Conservation (phyloP, 2,797 vertebrate genomes). For the Anableps anableps region DNA sequence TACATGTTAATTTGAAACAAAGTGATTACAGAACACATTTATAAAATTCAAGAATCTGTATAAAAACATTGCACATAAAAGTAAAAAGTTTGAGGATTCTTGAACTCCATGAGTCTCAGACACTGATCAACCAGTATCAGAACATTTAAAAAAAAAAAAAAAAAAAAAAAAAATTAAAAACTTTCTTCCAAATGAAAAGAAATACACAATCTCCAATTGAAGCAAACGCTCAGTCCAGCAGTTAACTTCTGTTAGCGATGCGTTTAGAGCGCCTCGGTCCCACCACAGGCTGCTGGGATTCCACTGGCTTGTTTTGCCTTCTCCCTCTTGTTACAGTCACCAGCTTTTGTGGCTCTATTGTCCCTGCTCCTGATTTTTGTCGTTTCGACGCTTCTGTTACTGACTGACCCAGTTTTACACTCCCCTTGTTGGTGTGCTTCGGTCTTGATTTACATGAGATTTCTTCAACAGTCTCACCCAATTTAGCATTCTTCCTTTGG, state of each 20-base stretch:
- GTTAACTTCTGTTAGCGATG: conserved; percentile 57
- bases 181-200: neutral
- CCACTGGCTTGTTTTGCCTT: neutral
- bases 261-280: conserved; percentile 74
- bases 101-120: too few species aligned
- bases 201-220: neutral
- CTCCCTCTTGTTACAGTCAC: neutral
- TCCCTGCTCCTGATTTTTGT: neutral
- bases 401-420: neutral
- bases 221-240: neutral
- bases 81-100: neutral
- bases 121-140: too few species aligned
- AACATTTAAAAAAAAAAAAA: too few species aligned
- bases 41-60: too few species aligned
- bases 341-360: neutral
- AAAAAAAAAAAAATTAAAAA: too few species aligned
- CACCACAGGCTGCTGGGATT: neutral
- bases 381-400: neutral
- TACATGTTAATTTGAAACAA: too few species aligned
- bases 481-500: neutral
- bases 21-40: too few species aligned
- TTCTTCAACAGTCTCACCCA: neutral
- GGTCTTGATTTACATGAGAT: conserved; percentile 7
- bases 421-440: neutral
- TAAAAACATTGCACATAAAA: neutral